A percentile compares a stretch with the other conserved stretches of the same genome.
Evolutionary conservation across 2,797 vertebrate genomes (phyloP).

Genomic region (Lepus townsendii): DNA sequence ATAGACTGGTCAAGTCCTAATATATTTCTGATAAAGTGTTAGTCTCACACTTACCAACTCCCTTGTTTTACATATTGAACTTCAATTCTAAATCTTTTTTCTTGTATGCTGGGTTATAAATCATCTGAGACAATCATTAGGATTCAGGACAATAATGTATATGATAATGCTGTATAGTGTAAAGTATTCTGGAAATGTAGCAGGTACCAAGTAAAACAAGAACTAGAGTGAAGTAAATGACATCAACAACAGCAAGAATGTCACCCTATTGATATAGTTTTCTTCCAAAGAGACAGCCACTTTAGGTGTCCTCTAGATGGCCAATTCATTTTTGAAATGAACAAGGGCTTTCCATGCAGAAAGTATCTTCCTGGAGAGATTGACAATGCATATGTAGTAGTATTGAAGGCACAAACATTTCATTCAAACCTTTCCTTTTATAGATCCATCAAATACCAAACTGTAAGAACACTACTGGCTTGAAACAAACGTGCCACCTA

Average conservation of each 20-base stretch:
- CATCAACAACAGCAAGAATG: neutral
- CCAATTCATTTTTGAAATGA: slow-evolving; percentile 18
- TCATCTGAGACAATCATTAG: neutral
- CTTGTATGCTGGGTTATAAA: neutral
- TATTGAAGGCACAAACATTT: neutral
- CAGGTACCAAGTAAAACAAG: slow-evolving; percentile 7
- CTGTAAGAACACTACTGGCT: neutral
- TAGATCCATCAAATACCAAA: neutral
- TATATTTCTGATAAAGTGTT: neutral
- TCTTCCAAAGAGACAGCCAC: neutral
- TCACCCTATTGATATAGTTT: neutral
- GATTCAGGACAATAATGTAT: neutral
- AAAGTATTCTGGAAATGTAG: neutral
- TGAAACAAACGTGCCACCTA: slow-evolving; percentile 12
- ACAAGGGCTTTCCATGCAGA: neutral
- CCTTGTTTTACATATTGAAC: neutral
- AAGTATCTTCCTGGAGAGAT: neutral
- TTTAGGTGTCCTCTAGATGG: neutral
- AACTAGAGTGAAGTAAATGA: slow-evolving; percentile 9
- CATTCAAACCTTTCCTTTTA: neutral
- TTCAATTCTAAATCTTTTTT: neutral
- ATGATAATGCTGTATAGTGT: neutral
- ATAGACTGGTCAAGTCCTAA: neutral
- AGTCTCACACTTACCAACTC: neutral
- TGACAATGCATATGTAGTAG: neutral